phyloP scores from a whole-genome alignment of 2,113 vertebrate species.

The Petrocephalus microphthalmus region DNA sequence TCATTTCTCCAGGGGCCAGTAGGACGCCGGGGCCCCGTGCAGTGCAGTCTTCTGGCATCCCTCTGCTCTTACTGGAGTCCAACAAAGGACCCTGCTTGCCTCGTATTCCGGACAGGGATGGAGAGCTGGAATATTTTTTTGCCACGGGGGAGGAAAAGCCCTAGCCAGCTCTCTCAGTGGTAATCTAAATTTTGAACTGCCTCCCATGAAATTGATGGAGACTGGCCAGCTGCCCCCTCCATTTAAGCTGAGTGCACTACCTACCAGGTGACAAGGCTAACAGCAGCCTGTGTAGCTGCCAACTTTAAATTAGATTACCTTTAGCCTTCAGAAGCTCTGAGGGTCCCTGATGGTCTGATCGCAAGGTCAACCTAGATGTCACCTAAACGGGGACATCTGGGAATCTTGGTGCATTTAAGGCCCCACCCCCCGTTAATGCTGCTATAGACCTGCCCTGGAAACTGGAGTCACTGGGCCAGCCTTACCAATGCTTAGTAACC shows the following conservation, averaged over 20 bases:
- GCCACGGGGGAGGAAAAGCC: constrained; percentile 37
- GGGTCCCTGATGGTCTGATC: constrained; percentile 4
- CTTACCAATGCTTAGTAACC: background rate
- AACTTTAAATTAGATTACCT: constrained; percentile 22
- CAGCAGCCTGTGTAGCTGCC: constrained; percentile 18
- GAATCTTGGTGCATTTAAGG: background rate
- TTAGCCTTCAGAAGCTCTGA: constrained; percentile 3
- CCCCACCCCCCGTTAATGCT: background rate
- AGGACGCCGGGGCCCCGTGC: background rate
- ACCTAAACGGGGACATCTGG: background rate
- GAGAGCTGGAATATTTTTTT: constrained; percentile 31
- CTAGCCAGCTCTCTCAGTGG: constrained; percentile 30
- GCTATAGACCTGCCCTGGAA: background rate
- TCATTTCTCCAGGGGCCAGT: background rate
- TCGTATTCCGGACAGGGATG: background rate
- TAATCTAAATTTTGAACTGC: constrained; percentile 28
- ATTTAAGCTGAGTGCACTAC: constrained; percentile 13
- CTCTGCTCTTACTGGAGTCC: background rate
- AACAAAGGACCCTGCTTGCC: constrained; percentile 1
- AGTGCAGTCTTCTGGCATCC: constrained; percentile 16
- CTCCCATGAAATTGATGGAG: constrained; percentile 23
- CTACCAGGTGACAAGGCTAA: constrained; percentile 27
- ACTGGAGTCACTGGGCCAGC: constrained; percentile 21
- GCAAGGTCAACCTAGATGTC: background rate
- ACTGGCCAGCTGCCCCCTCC: constrained; percentile 24